Conservation (phyloP, 2,113 vertebrate species). For the Microcebus ravelobensis region DNA sequence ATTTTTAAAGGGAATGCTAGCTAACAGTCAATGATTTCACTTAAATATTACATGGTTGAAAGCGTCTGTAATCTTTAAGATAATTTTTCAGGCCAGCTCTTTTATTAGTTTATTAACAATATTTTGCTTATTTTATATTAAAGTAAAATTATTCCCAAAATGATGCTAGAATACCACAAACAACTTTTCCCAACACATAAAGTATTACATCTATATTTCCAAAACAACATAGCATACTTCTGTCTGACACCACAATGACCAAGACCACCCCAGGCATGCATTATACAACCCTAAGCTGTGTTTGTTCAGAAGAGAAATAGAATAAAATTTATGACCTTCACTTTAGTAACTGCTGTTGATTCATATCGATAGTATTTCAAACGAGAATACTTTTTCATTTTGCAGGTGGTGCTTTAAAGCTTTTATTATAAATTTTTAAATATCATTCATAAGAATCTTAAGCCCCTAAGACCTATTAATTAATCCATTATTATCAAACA, state of each 20-base stretch:
- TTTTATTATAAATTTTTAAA: constrained; percentile 67
- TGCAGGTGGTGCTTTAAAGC: constrained; percentile 67
- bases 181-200: neutral
- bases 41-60: neutral
- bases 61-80: neutral
- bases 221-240: neutral
- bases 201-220: neutral
- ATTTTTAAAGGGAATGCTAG: neutral
- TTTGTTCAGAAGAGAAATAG: constrained; percentile 72
- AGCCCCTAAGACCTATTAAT: constrained; percentile 68
- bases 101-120: neutral
- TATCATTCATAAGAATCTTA: constrained; percentile 45
- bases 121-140: neutral
- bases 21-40: neutral
- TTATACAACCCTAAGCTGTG: neutral
- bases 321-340: constrained; percentile 41
- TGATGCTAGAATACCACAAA: neutral
- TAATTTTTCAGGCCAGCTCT: neutral
- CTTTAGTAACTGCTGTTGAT: constrained; percentile 65
- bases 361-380: constrained; percentile 60
- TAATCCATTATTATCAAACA: constrained; percentile 46
- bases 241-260: constrained; percentile 50
- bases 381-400: constrained; percentile 76
- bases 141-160: neutral
- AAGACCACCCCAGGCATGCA: constrained; percentile 64